Conservation (phyloP, 2,797 vertebrate species). For the Acipenser oxyrinchus region DNA sequence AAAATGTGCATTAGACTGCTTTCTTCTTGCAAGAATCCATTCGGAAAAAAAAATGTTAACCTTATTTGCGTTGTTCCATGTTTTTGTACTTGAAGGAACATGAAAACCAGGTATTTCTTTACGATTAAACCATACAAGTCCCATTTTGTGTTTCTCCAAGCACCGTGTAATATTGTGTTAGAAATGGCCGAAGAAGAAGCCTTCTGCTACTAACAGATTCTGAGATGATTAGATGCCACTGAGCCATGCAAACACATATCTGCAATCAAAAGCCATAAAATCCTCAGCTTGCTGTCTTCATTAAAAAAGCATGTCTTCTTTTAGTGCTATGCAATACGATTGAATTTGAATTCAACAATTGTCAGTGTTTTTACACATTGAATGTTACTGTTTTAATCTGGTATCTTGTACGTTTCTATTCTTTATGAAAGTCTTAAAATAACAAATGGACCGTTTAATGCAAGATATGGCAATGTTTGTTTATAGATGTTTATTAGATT, state of each 20-base stretch:
- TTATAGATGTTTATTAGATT: too few relatives aligned
- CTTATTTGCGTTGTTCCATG: background rate
- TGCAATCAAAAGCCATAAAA: background rate
- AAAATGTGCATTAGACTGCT: background rate
- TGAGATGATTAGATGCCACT: conserved; percentile 17
- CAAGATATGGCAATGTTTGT: too few relatives aligned
- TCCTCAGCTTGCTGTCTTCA: background rate
- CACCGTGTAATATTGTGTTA: conserved; percentile 21
- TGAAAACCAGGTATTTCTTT: conserved; percentile 9
- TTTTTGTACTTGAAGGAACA: conserved; percentile 12
- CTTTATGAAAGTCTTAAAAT: conserved; percentile 14
- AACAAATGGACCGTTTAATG: too few relatives aligned
- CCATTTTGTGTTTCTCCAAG: conserved; percentile 19
- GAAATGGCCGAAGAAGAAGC: conserved; percentile 11
- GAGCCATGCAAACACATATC: conserved; percentile 11
- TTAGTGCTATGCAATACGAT: background rate
- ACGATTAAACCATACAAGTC: conserved; percentile 7
- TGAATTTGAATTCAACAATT: background rate
- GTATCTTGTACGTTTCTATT: background rate
- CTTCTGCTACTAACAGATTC: conserved; percentile 7
- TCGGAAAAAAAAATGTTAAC: background rate
- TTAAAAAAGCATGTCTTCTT: background rate
- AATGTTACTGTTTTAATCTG: background rate
- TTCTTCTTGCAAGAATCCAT: background rate
- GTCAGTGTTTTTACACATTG: background rate